These are phyloP conservation scores for Platichthys stellatus DNA, from an alignment of 2,113 vertebrate species.

Conservation along the genomic window DNA sequence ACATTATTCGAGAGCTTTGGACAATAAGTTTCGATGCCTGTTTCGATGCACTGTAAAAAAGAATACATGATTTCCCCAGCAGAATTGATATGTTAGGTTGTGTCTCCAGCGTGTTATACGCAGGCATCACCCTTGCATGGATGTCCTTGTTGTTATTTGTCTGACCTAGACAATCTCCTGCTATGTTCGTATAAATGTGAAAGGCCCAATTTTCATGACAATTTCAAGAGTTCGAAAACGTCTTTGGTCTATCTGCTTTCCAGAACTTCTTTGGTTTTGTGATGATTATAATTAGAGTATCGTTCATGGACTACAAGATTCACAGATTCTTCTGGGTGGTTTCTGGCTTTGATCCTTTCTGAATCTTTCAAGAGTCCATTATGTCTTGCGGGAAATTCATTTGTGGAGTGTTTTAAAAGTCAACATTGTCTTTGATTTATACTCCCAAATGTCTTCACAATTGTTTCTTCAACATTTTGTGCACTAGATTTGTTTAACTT, in stretches of 20 bases:
- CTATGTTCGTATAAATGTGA: no score
- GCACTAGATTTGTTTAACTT: constrained; percentile 22
- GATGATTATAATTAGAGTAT: neutral
- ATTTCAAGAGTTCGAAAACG: no score
- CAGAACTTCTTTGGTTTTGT: neutral
- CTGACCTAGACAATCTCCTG: no score
- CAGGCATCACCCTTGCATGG: no score
- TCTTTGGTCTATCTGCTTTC: neutral
- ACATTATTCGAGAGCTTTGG: no score
- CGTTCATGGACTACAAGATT: neutral
- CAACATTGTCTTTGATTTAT: constrained; percentile 1
- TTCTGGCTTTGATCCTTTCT: neutral
- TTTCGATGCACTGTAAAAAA: no score
- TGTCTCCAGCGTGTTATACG: no score
- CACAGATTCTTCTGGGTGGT: constrained; percentile 3
- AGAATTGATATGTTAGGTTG: no score
- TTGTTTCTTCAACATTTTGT: constrained; percentile 29
- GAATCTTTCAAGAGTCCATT: neutral
- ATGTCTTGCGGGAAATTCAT: neutral
- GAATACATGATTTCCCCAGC: no score
- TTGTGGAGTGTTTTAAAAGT: neutral
- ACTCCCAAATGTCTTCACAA: neutral
- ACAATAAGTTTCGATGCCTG: no score
- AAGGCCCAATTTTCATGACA: no score
- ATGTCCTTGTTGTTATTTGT: no score